Evolutionary conservation across 92 coral and sea anemone species (phyloP), one percentile per base, ranked within the genome.

Genomic region (Palythoa grandis): DNA sequence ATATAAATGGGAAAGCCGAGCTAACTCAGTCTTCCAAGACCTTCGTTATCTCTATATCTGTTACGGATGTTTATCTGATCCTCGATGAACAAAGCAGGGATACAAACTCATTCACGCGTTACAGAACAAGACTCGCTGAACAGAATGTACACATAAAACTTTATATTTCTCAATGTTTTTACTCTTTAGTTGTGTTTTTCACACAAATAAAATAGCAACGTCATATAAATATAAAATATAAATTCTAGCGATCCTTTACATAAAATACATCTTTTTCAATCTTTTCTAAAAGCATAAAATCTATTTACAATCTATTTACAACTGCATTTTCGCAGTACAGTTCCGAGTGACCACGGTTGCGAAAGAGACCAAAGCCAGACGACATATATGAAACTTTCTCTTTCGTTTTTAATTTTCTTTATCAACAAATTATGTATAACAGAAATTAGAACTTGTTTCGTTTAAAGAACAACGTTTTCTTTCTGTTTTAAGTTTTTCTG

Each of bases 241-340:
- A 90, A 57, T 47, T 80, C 85, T 80, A 89, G 70, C 82, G 82
- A 90, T 92, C 92, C 93, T 90, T 94, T 86, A 86, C 90, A 90
- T 94, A 92, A 94, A 92, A 94, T 94, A 94, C 98, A 94, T 94
- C 87, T 56, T 83, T 79, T 85, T 66, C 84, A 68, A 83, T 83
- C 84, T 90, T 85, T 87, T 86, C 85, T 82, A 76, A 58, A 67
- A 19, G 68, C 40, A 57, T 57, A 65, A 61, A 82, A 84, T 84
- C n/a, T 84, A 88, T 87, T 76, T 52, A 58, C 72, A 56, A 69
- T 88, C 65, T 86, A 86, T 85, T 79, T 73, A 80, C 66, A 73
- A 19, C 37, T 40, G 20, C 57, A 60, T 43, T 57, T 80, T 80
- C 15, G 83, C 23, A 47, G 87, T 57, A 71, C 82, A 69, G 53